phyloP scores from a whole-genome alignment of 2,797 vertebrate genomes.

The Champsocephalus gunnari region DNA sequence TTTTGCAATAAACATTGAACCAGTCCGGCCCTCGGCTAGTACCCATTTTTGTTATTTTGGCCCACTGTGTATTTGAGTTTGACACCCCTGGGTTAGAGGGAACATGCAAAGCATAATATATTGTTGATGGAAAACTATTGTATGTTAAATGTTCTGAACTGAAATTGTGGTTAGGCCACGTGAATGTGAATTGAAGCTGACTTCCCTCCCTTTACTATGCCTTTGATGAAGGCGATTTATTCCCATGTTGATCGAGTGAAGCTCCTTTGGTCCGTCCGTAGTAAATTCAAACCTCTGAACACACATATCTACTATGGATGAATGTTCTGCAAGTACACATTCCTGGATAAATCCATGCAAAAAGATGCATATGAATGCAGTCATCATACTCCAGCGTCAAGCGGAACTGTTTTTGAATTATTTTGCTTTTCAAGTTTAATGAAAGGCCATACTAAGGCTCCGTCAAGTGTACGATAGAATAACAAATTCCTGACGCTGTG shows the following conservation, averaged over 20 bases:
- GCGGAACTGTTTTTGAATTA: background rate
- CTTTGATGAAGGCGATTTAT: slow-evolving; percentile 12
- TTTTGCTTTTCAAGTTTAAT: slow-evolving; percentile 21
- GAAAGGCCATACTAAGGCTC: slow-evolving; percentile 11
- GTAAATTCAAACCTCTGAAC: background rate
- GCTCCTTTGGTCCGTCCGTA: background rate
- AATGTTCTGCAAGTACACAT: slow-evolving; percentile 5
- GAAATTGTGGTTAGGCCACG: background rate
- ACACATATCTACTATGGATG: background rate
- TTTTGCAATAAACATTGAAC: too few relatives aligned
- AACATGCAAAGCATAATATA: background rate
- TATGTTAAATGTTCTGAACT: background rate
- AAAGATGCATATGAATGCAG: slow-evolving; percentile 13
- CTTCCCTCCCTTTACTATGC: background rate
- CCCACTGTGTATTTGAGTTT: too few relatives aligned
- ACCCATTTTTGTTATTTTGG: too few relatives aligned
- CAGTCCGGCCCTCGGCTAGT: too few relatives aligned
- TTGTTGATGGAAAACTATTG: background rate
- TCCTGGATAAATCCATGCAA: background rate
- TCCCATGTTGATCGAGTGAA: background rate
- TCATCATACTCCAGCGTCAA: background rate
- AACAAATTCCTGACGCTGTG: background rate
- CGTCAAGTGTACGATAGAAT: background rate
- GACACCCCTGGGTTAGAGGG: background rate
- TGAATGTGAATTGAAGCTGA: background rate